Evolutionary conservation across 2,888 invertebrate species (phyloP), one percentile per base, ranked within the genome.

Genomic region (Cataglyphis rosenhaueri): DNA sequence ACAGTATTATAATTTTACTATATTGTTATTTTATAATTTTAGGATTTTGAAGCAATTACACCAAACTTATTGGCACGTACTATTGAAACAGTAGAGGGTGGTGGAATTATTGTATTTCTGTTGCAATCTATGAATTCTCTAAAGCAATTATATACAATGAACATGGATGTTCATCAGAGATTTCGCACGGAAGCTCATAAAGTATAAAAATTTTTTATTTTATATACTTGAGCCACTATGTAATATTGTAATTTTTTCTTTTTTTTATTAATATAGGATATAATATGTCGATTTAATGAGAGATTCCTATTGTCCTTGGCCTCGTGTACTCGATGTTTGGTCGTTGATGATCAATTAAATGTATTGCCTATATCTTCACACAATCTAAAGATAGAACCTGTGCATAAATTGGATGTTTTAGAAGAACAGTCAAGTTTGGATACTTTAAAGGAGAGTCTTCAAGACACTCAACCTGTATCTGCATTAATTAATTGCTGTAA

Each of bases 141-240:
- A 35, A 97, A 98, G 92, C 99, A 99, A 94, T 95, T 99, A 4
- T 99, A 98, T 94, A 98, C 99, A 0, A 97, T 99, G 96, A 97
- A 97, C 86, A 99, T 99, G 99, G 99, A 99, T 95, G 99, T 99
- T 0, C 99, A 99, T 95, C 97, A 98, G 87, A 96, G 98, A 89
- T 99, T 98, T 94, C 96, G 99, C 88, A 99, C 99, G 0, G 99
- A 99, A 95, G 97, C 99, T 0, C 98, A 99, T 93, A 96, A 97
- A 85, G 92, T 91, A 90, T 78, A 15, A 61, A 70, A 18, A 59
- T 35, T 29, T 29, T 29, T 29, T 61, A 9, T 15, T 59, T 78
- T 48, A 41, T 61, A 9, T 0, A 32, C 61, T 52, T 64, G 12
- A 59, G 12, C 61, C 8, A 41, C 4, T 25, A 12, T 82, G 25